Percentiles rank a stretch among this genome's conserved stretches.
phyloP scores from a whole-genome alignment of 2,797 vertebrate species.

The Chrosomus eos region DNA sequence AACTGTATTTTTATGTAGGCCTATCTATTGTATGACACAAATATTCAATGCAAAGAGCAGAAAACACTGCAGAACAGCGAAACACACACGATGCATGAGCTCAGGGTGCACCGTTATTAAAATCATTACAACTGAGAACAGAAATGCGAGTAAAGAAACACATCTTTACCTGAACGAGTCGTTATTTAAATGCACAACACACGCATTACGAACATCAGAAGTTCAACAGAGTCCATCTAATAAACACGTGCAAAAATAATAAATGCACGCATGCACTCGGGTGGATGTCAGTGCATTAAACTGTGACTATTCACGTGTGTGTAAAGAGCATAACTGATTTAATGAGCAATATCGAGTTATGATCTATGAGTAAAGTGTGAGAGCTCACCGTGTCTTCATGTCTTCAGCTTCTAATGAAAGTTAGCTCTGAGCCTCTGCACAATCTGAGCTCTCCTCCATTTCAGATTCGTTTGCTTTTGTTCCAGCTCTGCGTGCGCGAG shows the following conservation, averaged over 20 bases:
- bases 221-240: neutral
- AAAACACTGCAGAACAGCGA: neutral
- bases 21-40: neutral
- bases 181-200: neutral
- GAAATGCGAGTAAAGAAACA: neutral
- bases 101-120: too few species aligned
- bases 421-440: slow-evolving; percentile 17
- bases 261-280: neutral
- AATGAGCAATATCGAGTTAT: neutral
- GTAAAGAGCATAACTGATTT: neutral
- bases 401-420: slow-evolving; percentile 19
- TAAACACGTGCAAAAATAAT: neutral
- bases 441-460: slow-evolving; percentile 67
- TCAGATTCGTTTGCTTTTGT: slow-evolving; percentile 70
- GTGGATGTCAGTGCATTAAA: neutral
- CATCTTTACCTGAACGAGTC: neutral
- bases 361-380: neutral
- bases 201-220: neutral
- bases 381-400: slow-evolving; percentile 54
- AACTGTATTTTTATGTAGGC: too few species aligned
- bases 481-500: slow-evolving; percentile 63
- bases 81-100: neutral
- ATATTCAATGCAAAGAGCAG: neutral
- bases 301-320: too few species aligned
- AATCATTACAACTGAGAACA: neutral